These are phyloP conservation scores for Elysia chlorotica DNA, from an alignment of 1,140 invertebrate species.

Conservation along the genomic window DNA sequence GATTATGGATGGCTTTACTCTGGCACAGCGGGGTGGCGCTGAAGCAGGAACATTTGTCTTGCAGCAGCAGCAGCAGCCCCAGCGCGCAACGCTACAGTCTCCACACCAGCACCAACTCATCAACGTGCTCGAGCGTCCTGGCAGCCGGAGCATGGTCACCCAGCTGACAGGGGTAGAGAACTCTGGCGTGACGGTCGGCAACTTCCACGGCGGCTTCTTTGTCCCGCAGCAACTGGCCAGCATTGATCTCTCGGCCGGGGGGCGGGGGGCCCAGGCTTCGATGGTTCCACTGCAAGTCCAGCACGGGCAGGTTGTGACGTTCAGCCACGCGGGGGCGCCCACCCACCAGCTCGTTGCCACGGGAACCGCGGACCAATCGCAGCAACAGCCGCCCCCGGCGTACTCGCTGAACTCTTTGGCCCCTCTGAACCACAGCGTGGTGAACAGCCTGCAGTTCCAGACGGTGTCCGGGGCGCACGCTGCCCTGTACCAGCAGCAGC, in stretches of 20 bases:
- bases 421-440: background rate
- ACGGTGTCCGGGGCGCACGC: background rate
- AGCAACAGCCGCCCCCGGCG: background rate
- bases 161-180: too few relatives aligned
- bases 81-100: background rate
- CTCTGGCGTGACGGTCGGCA: background rate
- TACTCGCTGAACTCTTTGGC: background rate
- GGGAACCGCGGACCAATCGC: background rate
- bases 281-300: background rate
- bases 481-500: background rate
- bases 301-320: background rate
- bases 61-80: background rate
- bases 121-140: conserved; percentile 8
- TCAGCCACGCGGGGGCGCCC: background rate
- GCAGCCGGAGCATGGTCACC: conserved; percentile 7
- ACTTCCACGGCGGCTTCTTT: background rate
- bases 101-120: background rate
- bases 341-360: background rate
- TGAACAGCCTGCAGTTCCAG: background rate
- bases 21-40: background rate
- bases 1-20: too few relatives aligned
- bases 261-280: too few relatives aligned
- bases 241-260: conserved; percentile 5
- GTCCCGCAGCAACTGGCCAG: background rate
- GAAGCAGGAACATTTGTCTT: background rate